Conservation (phyloP, 1,140 invertebrate genomes). For the Thaumetopoea pityocampa region DNA sequence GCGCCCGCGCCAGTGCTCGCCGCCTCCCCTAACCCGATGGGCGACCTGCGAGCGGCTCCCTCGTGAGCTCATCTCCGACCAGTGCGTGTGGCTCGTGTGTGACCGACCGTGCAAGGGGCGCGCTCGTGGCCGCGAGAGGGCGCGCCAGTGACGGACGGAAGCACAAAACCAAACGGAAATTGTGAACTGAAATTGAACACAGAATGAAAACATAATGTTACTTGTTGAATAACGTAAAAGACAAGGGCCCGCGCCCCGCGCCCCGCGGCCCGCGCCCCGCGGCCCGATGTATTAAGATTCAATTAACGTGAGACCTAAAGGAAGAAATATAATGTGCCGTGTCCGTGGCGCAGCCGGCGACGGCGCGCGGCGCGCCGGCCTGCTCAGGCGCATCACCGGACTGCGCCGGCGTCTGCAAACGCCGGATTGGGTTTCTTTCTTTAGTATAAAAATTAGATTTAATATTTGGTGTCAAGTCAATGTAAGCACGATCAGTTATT, state of each 20-base stretch:
- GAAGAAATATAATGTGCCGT: constrained; percentile 31
- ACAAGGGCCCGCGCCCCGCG: constrained; percentile 34
- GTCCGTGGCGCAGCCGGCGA: no score
- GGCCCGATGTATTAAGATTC: no score
- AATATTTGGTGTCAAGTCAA: constrained; percentile 18
- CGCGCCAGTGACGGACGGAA: constrained; percentile 27
- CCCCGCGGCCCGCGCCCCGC: no score
- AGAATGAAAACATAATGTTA: constrained; percentile 56
- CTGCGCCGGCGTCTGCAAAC: no score
- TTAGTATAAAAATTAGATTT: constrained; percentile 20
- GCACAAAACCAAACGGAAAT: constrained; percentile 61
- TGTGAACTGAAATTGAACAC: constrained; percentile 48
- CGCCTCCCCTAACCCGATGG: no score
- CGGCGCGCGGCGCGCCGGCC: no score
- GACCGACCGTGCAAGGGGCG: no score
- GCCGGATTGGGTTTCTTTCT: constrained; percentile 35
- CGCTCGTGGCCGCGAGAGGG: constrained; percentile 7
- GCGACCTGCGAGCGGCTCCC: constrained; percentile 25
- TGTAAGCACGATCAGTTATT: constrained; percentile 19
- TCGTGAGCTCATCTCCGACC: constrained; percentile 39
- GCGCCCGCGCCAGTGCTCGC: constrained; percentile 33
- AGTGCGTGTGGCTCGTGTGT: constrained; percentile 12
- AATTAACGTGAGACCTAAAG: constrained; percentile 20
- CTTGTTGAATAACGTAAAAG: constrained; percentile 52
- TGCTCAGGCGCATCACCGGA: no score